These are phyloP conservation scores for Spodoptera exigua DNA, from an alignment of 2,888 invertebrate genomes.

Conservation along the genomic window DNA sequence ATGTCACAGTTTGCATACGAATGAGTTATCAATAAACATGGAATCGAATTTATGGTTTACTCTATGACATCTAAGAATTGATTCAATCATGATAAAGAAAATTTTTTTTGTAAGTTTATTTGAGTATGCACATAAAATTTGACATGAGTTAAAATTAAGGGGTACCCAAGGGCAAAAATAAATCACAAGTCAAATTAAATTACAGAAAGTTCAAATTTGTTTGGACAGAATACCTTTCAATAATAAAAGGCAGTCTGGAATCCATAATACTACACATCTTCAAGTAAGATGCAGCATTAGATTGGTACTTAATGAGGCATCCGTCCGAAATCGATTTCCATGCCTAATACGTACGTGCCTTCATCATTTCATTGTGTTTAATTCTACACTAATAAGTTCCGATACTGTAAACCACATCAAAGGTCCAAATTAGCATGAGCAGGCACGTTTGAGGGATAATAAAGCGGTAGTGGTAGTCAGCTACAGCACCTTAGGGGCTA, in stretches of 20 bases:
- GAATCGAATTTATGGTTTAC: constrained; percentile 38
- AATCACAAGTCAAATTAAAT: not conserved
- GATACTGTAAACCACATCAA: constrained; percentile 82
- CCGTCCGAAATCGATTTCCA: constrained; percentile 50
- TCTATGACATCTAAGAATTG: constrained; percentile 26
- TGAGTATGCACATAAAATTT: too few relatives aligned
- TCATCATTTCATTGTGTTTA: constrained; percentile 55
- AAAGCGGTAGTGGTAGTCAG: constrained; percentile 81
- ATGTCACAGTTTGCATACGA: constrained; percentile 55
- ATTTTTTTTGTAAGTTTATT: not conserved
- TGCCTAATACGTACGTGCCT: constrained; percentile 54
- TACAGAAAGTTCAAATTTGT: not conserved
- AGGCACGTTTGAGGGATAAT: constrained; percentile 85
- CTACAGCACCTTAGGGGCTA: constrained; percentile 87
- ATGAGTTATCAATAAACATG: constrained; percentile 50
- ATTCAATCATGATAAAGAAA: constrained; percentile 10
- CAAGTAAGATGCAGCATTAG: constrained; percentile 35
- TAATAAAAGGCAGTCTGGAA: constrained; percentile 7
- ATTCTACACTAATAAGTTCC: constrained; percentile 63
- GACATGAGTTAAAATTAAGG: too few relatives aligned
- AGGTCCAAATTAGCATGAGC: constrained; percentile 86
- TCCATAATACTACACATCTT: constrained; percentile 41
- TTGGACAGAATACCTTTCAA: constrained; percentile 7
- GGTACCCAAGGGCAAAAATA: too few relatives aligned
- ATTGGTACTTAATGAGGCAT: constrained; percentile 26